Evolutionary conservation across 2,797 vertebrate genomes (phyloP), one percentile per base, ranked within the genome.

Genomic region (Paramormyrops hopkinsi): DNA sequence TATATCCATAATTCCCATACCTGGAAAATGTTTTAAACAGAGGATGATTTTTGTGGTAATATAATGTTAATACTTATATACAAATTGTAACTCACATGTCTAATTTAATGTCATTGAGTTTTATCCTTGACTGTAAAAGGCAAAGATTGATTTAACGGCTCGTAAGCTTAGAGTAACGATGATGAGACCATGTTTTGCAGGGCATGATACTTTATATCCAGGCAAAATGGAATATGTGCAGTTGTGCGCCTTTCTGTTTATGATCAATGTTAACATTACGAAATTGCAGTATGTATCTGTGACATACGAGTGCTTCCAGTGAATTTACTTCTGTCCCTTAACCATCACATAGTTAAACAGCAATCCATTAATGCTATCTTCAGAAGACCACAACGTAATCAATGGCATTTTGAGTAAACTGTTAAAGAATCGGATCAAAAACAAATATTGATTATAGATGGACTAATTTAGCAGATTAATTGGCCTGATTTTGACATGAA

Each of bases 31-130:
- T 4, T 29, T 73, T 73, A 14, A 73, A 73, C 65, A 37, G 29
- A 37, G 65, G 33, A 73, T 33, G 29, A 73, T 2, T 73, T 14
- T 14, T 73, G 6, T 44, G 41, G 41, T 37, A 73, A 37, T 73
- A 17, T 73, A 73, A 73, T 73, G 4, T 17, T 73, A 73, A 73
- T 73, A 73, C 65, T 73, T 17, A 33, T 37, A 73, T 33, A 79
- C 73, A 79, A 44, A 44, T 44, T 79, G 37, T 79, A 79, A 79
- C 14, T 79, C 73, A 76, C 69, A 8, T 19, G 6, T 79, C 6
- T 79, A 79, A 44, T 79, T 79, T 79, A 41, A 44, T 79, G 17
- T 79, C 37, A 79, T 79, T 79, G 73, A 79, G 73, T 79, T 79
- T 79, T 44, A 41, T 41, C 73, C 19, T 41, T 79, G 73, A 79